Evolutionary conservation across 2,888 invertebrate genomes (phyloP), one percentile per base, ranked within the genome.

Genomic region (Arenicola marina): DNA sequence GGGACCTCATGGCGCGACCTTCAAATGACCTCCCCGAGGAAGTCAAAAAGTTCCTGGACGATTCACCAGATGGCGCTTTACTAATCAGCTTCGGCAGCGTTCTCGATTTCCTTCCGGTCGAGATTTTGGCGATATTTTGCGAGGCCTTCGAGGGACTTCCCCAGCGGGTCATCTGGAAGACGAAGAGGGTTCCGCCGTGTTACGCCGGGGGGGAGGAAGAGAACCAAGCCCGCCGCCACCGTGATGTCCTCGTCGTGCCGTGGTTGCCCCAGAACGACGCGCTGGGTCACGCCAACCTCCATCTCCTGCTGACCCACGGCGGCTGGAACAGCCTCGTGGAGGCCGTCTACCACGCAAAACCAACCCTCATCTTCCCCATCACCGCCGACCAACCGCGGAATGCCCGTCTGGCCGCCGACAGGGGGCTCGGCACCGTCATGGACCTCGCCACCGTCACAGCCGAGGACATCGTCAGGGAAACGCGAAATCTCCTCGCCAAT

Each of bases 381-480:
- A 15, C 33, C 53, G 11, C 32, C 15, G 53, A 53, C 53, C 56
- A 62, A n/a, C 45, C 48, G 18, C 15, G 38, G 18, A 62, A 58
- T 26, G 61, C 62, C 11, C 55, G 32, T 15, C 15, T 31, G 29
- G 55, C 45, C 2, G 55, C 15, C 1, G 21, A 53, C 4, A 54
- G 45, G 33, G 63, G 63, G 2, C 48, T 31, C 29, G 63, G 63
- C 24, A 45, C 56, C 4, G 15, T 24, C 21, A 59, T 63, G 63
- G 45, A 51, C 21, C 28, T 63, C 18, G 15, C 11, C 0, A 26
- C 26, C n/a, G 55, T 63, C 33, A 29, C 59, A 1, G 55, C 31
- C 4, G 33, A 59, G 15, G 63, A 63, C 21, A 29, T 63, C 2
- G 44, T 38, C 18, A n/a, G 26, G 4, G 55, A 59, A 21, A 60